These are phyloP conservation scores for Ornithoptera alexandrae DNA, from an alignment of 2,888 invertebrate genomes.

Conservation along the genomic window DNA sequence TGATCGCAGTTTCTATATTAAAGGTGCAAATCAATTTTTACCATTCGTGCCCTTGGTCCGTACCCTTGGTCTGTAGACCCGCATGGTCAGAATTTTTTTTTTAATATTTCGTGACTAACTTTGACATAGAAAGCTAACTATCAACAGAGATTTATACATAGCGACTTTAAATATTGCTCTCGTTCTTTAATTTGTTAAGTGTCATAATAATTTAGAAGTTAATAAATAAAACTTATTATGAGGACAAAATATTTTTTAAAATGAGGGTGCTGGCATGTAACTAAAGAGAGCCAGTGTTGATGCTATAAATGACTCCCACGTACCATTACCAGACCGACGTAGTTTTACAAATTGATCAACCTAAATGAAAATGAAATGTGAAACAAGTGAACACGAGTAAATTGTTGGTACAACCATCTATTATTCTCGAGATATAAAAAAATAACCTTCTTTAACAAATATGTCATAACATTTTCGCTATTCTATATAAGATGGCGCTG, in stretches of 20 bases:
- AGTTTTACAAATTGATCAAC: slow-evolving; percentile 27
- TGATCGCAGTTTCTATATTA: no score
- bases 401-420: slow-evolving; percentile 22
- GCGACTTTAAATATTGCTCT: no score
- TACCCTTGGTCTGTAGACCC: no score
- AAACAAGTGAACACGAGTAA: slow-evolving; percentile 12
- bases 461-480: slow-evolving; percentile 7
- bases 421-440: neutral
- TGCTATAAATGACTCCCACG: slow-evolving; percentile 32
- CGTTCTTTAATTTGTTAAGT: no score
- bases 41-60: no score
- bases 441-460: neutral
- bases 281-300: slow-evolving; percentile 22
- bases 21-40: no score
- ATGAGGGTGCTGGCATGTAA: slow-evolving; percentile 8
- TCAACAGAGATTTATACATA: no score
- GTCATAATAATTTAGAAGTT: no score
- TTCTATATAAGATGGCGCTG: slow-evolving; percentile 9
- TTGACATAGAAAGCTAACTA: no score
- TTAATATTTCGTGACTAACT: no score
- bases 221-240: no score
- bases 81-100: no score
- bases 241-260: neutral
- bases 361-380: slow-evolving; percentile 28
- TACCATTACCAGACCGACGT: slow-evolving; percentile 32